phyloP scores from a whole-genome alignment of 2,113 vertebrate species.

The Chaetodon trifascialis region DNA sequence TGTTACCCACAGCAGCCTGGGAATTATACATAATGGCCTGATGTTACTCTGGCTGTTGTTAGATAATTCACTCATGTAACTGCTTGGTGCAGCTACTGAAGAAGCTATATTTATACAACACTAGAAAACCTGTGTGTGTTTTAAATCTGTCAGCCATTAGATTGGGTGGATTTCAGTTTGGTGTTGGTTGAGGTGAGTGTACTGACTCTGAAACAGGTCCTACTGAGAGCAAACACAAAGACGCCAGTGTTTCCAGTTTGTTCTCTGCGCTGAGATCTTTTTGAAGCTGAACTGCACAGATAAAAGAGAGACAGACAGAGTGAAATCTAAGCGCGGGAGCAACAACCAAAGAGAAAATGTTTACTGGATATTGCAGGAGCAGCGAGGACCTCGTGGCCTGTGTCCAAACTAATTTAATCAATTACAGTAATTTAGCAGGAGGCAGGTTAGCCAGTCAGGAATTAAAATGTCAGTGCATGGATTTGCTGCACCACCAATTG shows the following conservation, averaged over 20 bases:
- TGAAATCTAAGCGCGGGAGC: not conserved
- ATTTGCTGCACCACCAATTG: constrained; percentile 51
- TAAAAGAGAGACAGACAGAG: not conserved
- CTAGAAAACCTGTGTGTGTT: not conserved
- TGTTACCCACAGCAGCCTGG: constrained; percentile 43
- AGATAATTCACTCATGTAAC: constrained; percentile 45
- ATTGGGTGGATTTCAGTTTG: not conserved
- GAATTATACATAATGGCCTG: constrained; percentile 41
- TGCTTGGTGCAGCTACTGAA: constrained; percentile 26
- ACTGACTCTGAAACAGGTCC: not conserved
- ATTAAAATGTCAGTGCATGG: constrained; percentile 75
- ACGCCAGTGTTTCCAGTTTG: not conserved
- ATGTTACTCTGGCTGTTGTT: constrained; percentile 36
- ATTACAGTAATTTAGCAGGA: constrained; percentile 81
- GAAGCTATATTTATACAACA: constrained; percentile 17
- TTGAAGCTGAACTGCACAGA: not conserved
- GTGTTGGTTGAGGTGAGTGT: constrained; percentile 12
- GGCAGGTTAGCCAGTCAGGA: constrained; percentile 64
- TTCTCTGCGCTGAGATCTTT: not conserved
- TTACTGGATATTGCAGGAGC: constrained; percentile 25
- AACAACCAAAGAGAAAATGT: constrained; percentile 9
- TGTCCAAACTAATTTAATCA: constrained; percentile 84
- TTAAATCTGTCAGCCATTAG: not conserved
- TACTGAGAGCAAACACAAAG: not conserved
- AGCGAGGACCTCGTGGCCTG: constrained; percentile 66